Evolutionary conservation across 2,113 vertebrate genomes (phyloP), one percentile per base, ranked within the genome.

Genomic region (Lycaon pictus): DNA sequence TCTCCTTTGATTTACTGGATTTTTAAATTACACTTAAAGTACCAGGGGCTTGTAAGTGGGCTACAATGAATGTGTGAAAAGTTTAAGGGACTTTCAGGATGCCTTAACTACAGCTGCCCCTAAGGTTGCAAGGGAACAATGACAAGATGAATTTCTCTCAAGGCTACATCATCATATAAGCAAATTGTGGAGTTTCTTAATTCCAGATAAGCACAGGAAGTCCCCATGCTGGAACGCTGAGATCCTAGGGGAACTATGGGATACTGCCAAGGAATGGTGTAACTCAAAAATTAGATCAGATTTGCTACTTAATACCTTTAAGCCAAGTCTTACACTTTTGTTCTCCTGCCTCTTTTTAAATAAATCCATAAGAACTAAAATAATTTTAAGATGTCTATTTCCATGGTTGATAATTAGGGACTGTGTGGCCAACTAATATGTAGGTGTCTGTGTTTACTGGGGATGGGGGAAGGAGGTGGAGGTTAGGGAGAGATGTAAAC

Each of bases 231-330:
- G 74, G 89, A 95, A 95, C 63, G 15, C 35, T 22, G 87, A 97
- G 90, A 93, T 83, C 48, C 27, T 37, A n/a, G 27, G 3, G n/a
- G 53, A 62, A 91, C 82, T 97, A 65, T 81, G 79, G 69, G n/a
- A 62, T 25, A 74, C 20, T 82, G 55, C 48, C 94, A 74, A 37
- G 74, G 87, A 67, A 95, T 91, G 63, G 58, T 84, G 22, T 79
- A 92, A 93, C 89, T 93, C 88, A 97, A 96, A 88, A 97, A 97
- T 97, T 96, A 96, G 67, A 94, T 93, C 83, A 93, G 56, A 92
- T 93, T 97, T 96, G 27, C 25, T 95, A 22, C 93, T 74, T 90
- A 87, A 88, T 77, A 67, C 79, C 55, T 92, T 77, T 74, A 96
- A 93, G 62, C 89, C 80, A 89, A 77, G 58, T 79, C 88, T 93